A percentile compares a stretch with the other conserved stretches of the same genome.
These are phyloP conservation scores for Lasioglossum morio DNA, from an alignment of 2,888 invertebrate genomes.

Conservation along the genomic window DNA sequence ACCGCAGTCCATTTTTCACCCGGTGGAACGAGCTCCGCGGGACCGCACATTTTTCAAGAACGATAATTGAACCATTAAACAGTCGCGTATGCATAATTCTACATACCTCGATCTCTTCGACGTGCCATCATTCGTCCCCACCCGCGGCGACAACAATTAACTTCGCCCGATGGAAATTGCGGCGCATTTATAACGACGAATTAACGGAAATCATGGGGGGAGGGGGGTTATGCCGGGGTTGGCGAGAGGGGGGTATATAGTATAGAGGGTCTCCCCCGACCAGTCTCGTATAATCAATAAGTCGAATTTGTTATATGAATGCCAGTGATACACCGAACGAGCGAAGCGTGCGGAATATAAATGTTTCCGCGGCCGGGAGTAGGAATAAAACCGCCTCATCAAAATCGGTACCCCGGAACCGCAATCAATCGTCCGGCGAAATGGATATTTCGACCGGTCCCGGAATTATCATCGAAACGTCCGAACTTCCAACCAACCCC, in stretches of 20 bases:
- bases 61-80: conserved; percentile 14
- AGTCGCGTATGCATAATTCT: neutral
- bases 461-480: conserved; percentile 10
- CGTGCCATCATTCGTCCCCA: neutral
- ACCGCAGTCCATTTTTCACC: neutral
- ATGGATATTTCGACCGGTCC: neutral
- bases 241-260: neutral
- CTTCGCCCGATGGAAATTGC: conserved; percentile 50
- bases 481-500: neutral
- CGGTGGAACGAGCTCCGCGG: neutral
- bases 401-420: conserved; percentile 35
- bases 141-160: conserved; percentile 40
- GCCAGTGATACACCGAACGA: conserved; percentile 57
- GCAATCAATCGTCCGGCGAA: conserved; percentile 12
- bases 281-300: conserved; percentile 60
- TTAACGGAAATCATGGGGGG: conserved; percentile 45
- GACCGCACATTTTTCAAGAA: neutral
- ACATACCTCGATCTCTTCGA: neutral
- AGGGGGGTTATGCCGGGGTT: neutral
- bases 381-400: conserved; percentile 45
- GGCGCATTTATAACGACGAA: conserved; percentile 58
- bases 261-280: neutral
- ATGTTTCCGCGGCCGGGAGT: conserved; percentile 36
- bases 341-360: conserved; percentile 52
- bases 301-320: conserved; percentile 61